phyloP scores from a whole-genome alignment of 64 coral and sea anemone genomes.

The Montipora cactus region DNA sequence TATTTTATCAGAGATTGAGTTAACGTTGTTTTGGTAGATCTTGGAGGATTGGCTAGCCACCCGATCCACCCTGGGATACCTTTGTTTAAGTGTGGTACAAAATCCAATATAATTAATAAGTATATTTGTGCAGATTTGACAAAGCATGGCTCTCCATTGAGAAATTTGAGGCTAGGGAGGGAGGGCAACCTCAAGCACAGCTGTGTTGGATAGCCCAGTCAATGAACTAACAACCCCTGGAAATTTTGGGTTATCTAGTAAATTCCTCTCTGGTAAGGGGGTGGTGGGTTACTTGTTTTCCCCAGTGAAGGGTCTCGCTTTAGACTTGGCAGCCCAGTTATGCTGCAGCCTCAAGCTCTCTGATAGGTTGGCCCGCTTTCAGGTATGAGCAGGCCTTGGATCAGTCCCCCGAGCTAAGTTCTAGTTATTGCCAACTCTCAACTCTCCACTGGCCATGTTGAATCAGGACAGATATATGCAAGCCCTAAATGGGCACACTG shows the following conservation, averaged over 20 bases:
- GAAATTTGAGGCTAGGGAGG: background rate
- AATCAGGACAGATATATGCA: constrained; percentile 25
- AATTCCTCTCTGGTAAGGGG: constrained; percentile 18
- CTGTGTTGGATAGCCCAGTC: constrained; percentile 15
- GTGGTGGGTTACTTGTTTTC: constrained; percentile 1
- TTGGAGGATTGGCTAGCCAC: constrained; percentile 21
- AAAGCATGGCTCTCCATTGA: constrained; percentile 2
- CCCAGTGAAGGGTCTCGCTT: background rate
- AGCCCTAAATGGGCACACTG: constrained; percentile 21
- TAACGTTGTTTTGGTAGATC: constrained; percentile 27
- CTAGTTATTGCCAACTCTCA: background rate
- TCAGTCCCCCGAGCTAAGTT: background rate
- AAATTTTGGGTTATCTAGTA: constrained; percentile 44
- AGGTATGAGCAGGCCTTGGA: constrained; percentile 2
- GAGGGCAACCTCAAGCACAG: background rate
- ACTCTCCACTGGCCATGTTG: background rate
- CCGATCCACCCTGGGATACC: background rate
- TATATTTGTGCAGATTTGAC: constrained; percentile 17
- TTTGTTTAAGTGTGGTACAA: constrained; percentile 40
- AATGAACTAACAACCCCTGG: constrained; percentile 2
- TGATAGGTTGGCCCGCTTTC: background rate
- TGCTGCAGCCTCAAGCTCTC: background rate
- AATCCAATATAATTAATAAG: constrained; percentile 6
- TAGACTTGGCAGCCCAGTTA: background rate
- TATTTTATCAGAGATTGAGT: constrained; percentile 32